Conservation (phyloP, 2,113 vertebrate genomes). For the Lanius ludovicianus region DNA sequence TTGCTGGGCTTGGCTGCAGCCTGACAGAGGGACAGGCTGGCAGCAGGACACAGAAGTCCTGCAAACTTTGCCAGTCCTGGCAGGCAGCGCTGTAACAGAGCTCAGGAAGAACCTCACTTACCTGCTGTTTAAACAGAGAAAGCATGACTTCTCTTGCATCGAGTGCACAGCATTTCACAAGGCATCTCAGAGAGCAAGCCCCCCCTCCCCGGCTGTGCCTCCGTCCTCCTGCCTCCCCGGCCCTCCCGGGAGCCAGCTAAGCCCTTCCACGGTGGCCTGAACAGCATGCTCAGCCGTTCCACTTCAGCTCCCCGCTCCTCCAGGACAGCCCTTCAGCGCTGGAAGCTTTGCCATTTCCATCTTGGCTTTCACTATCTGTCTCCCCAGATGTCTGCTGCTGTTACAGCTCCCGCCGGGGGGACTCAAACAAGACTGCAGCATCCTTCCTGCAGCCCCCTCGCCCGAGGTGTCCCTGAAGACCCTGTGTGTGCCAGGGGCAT, state of each 20-base stretch:
- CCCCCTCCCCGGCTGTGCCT: background rate
- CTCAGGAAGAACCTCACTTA: background rate
- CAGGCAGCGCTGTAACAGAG: background rate
- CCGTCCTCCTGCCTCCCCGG: background rate
- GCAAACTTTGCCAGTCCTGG: background rate
- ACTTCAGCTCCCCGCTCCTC: slow-evolving; percentile 12
- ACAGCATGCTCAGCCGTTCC: slow-evolving; percentile 36
- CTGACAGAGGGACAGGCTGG: fast-evolving
- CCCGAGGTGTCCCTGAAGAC: background rate
- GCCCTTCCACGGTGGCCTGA: background rate
- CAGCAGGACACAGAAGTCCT: background rate
- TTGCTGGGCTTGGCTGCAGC: background rate
- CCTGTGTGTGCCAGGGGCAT: fast-evolving
- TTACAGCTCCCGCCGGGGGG: background rate
- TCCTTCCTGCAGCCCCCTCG: background rate
- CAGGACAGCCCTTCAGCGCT: slow-evolving; percentile 50
- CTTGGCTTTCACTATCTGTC: slow-evolving; percentile 56
- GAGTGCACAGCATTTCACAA: background rate
- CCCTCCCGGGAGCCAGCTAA: slow-evolving; percentile 22
- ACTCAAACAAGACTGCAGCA: background rate
- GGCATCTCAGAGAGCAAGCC: background rate
- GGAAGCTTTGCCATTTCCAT: slow-evolving; percentile 26
- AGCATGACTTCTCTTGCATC: background rate
- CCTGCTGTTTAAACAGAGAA: background rate
- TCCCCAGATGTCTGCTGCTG: slow-evolving; percentile 48